Conservation (phyloP, 2,797 vertebrate species). For the Acipenser ruthenus region DNA sequence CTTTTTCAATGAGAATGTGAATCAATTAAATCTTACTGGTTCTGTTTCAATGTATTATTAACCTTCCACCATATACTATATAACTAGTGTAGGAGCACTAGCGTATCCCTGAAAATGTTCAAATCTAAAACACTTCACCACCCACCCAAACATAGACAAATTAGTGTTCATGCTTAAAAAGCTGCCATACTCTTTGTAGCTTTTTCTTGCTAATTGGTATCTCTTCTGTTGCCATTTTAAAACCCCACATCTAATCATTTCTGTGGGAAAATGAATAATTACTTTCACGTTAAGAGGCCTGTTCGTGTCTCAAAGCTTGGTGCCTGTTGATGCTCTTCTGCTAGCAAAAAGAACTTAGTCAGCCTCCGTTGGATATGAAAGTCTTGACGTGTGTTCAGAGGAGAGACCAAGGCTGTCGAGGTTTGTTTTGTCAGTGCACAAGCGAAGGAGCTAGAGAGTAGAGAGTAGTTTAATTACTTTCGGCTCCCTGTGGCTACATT, state of each 20-base stretch:
- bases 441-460: constrained; percentile 16
- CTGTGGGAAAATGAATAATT: constrained; percentile 10
- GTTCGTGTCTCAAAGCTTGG: constrained; percentile 10
- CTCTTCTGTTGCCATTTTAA: constrained; percentile 4
- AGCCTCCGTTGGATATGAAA: background rate
- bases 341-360: background rate
- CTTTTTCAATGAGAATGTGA: too few relatives aligned
- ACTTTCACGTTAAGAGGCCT: constrained; percentile 5
- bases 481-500: constrained; percentile 54
- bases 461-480: constrained; percentile 54
- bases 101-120: too few relatives aligned
- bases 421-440: background rate
- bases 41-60: too few relatives aligned
- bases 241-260: constrained; percentile 13
- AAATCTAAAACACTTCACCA: too few relatives aligned
- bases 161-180: background rate
- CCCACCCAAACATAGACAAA: too few relatives aligned
- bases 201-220: background rate
- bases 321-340: constrained; percentile 18
- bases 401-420: background rate
- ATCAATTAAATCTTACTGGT: too few relatives aligned
- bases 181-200: background rate
- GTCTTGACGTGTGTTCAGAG: background rate
- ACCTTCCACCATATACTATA: too few relatives aligned
- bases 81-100: too few relatives aligned